These are phyloP conservation scores for Leptopilina myrica DNA, from an alignment of 2,888 invertebrate genomes.

Conservation along the genomic window DNA sequence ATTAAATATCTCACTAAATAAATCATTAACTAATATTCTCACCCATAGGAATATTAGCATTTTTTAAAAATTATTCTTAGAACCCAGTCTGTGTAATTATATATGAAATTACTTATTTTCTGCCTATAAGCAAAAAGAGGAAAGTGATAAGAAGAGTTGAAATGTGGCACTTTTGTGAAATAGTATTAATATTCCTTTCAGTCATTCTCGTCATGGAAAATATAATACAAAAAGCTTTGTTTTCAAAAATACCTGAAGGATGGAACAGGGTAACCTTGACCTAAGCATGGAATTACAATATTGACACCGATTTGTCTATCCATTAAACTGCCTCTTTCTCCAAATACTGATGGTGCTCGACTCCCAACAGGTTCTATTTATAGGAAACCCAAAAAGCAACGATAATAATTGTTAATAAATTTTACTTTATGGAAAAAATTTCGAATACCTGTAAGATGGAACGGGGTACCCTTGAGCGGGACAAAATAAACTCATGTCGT, in stretches of 20 bases:
- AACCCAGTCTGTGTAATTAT: no score
- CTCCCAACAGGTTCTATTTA: conserved; percentile 79
- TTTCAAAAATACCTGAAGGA: conserved; percentile 81
- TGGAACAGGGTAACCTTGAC: conserved; percentile 85
- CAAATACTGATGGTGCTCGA: conserved; percentile 78
- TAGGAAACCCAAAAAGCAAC: conserved; percentile 31
- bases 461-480: conserved; percentile 85
- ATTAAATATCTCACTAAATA: no score
- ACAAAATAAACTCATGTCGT: conserved; percentile 84
- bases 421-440: not conserved
- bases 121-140: no score
- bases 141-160: no score
- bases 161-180: no score
- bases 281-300: conserved; percentile 79
- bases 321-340: conserved; percentile 77
- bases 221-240: no score
- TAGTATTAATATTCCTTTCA: no score
- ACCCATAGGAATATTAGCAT: no score
- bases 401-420: not conserved
- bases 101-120: no score
- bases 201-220: no score
- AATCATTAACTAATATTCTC: no score
- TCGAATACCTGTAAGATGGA: conserved; percentile 78
- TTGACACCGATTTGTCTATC: conserved; percentile 75
- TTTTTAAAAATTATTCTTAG: no score